Percentiles rank a stretch among this genome's conserved stretches.
Conservation (phyloP, 2,888 invertebrate species). For the Congeria kusceri region DNA sequence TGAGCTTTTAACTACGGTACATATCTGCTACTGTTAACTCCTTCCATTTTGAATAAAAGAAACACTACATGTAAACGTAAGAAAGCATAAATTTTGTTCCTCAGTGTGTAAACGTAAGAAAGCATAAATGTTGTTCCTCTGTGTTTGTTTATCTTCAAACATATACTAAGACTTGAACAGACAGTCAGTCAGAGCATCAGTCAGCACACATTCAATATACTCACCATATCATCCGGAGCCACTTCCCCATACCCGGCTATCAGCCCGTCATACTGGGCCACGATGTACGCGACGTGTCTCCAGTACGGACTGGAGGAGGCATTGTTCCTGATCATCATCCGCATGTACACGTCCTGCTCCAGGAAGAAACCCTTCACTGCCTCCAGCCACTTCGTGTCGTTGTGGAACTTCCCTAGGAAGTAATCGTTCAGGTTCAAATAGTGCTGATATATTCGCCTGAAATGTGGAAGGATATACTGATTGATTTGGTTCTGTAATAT, state of each 20-base stretch:
- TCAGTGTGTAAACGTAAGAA: no score
- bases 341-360: slow-evolving; percentile 77
- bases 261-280: slow-evolving; percentile 82
- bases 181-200: no score
- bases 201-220: background rate
- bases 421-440: slow-evolving; percentile 75
- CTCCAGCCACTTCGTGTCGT: slow-evolving; percentile 36
- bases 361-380: slow-evolving; percentile 70
- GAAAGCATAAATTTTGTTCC: no score
- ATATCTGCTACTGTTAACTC: no score
- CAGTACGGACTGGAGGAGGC: slow-evolving; percentile 73
- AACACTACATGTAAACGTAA: no score
- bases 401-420: slow-evolving; percentile 49
- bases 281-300: slow-evolving; percentile 78
- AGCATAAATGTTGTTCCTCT: no score
- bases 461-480: slow-evolving; percentile 30
- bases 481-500: no score
- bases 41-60: no score
- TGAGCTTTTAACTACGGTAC: no score
- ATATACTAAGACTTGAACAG: no score
- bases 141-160: no score
- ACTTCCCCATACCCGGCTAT: slow-evolving; percentile 76
- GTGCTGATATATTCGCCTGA: slow-evolving; percentile 80
- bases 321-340: slow-evolving; percentile 68
- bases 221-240: slow-evolving; percentile 58